Percentiles rank a stretch among this genome's conserved stretches.
phyloP scores from a whole-genome alignment of 2,888 invertebrate species.

The Trachelus troglodyta region DNA sequence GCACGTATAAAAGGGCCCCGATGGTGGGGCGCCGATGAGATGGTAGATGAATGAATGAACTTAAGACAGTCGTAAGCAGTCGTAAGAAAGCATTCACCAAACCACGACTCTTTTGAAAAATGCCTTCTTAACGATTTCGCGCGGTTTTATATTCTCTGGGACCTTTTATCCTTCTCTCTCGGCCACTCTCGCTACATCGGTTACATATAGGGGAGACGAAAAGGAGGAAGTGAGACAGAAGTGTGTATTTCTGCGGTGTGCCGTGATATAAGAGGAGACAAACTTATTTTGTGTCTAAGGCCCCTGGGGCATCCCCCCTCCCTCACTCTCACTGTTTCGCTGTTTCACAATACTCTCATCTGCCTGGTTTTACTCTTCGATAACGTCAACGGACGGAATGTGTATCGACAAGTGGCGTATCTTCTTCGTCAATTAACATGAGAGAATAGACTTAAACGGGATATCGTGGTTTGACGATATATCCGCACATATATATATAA shows the following conservation, averaged over 20 bases:
- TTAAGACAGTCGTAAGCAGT: conserved; percentile 62
- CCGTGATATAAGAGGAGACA: not conserved
- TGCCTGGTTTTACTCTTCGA: not conserved
- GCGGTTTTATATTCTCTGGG: not conserved
- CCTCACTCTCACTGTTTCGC: not conserved
- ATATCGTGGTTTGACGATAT: not conserved
- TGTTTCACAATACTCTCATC: not conserved
- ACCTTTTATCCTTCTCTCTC: not conserved
- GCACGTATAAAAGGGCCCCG: conserved; percentile 30
- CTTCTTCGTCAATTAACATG: not conserved
- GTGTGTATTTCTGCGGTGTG: not conserved
- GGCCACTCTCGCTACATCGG: not conserved
- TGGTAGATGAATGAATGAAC: conserved; percentile 61
- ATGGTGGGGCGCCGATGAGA: conserved; percentile 25
- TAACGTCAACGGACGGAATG: not conserved
- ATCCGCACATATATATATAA: not conserved
- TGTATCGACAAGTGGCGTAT: not conserved
- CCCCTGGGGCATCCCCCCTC: not conserved
- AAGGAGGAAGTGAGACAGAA: not conserved
- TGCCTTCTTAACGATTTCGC: not conserved
- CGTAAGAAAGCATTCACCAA: conserved; percentile 58
- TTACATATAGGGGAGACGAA: not conserved
- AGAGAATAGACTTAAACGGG: not conserved
- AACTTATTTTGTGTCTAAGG: not conserved
- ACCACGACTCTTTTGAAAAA: conserved; percentile 40